Base-by-base conservation (phyloP, 2,113 vertebrate species). In the Rhinolophus ferrumequinum region DNA sequence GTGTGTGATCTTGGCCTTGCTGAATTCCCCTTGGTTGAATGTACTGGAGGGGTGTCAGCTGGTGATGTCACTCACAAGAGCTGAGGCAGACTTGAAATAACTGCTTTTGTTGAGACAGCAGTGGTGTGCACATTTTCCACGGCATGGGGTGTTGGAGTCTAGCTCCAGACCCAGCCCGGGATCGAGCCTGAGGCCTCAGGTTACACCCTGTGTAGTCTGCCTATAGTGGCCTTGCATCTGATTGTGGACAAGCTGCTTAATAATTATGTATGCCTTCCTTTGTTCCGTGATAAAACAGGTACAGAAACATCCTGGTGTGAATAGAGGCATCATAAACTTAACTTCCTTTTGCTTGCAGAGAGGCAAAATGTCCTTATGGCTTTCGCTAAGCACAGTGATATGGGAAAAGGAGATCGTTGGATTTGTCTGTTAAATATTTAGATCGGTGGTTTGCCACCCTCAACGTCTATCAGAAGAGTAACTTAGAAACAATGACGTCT, bases 401-500 rank as follows among this genome's bases (percentile, higher is more conserved):
- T n/a, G 82, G 66, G 33, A 92, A 54, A 83, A 95, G 62, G 50
- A 18, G 90, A 28, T 75, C 33, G 47, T 56, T 96, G 77, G 87
- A 44, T 94, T 79, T 60, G 35, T 54, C 56, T 76, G 90, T 90
- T 76, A 96, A 97, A 92, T 84, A 95, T 96, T 97, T 82, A 95
- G 84, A 90, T 60, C 16, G 41, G n/a, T 93, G 88, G 69, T 95
- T 93, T 38, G 5, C 19, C 93, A 5, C 15, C 35, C 35, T 90
- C 64, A 8, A 12, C 2, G 12, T 44, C 73, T 76, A 93, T 93
- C 54, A 72, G 80, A 75, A 50, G 70, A 64, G 77, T 35, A 66
- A 81, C 54, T 83, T 88, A 56, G 28, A 89, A 86, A 84, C 80
- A 70, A 54, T 15, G 18, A 67, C 22, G 22, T 69, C 47, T 30